Conservation (phyloP, 1,140 invertebrate genomes). For the Chelonus insularis region DNA sequence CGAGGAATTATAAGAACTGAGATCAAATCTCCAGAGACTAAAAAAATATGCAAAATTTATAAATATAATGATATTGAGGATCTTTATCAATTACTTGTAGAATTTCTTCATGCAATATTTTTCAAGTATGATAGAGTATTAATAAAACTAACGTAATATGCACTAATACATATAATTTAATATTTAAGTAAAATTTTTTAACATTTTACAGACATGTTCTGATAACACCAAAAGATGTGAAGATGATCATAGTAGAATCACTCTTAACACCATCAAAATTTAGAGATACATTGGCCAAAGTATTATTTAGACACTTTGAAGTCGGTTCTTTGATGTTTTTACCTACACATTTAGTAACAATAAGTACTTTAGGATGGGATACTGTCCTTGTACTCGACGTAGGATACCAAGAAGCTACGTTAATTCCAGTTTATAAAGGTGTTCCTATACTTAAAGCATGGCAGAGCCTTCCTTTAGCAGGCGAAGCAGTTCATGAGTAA, state of each 20-base stretch:
- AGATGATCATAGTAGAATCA: slow-evolving; percentile 89
- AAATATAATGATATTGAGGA: slow-evolving; percentile 74
- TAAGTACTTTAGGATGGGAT: slow-evolving; percentile 75
- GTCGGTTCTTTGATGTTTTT: slow-evolving; percentile 71
- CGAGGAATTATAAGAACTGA: slow-evolving; percentile 83
- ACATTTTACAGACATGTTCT: slow-evolving; percentile 74
- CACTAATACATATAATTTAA: too few species aligned
- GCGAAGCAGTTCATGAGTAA: slow-evolving; percentile 69
- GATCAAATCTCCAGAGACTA: slow-evolving; percentile 70
- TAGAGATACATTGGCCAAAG: slow-evolving; percentile 84
- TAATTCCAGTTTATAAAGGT: slow-evolving; percentile 85
- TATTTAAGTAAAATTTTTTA: background rate
- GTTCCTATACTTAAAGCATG: slow-evolving; percentile 79
- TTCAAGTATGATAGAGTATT: slow-evolving; percentile 70
- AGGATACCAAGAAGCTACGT: slow-evolving; percentile 79
- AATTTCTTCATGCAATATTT: slow-evolving; percentile 87
- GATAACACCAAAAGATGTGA: slow-evolving; percentile 90
- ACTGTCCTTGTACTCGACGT: slow-evolving; percentile 85
- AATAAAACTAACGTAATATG: background rate
- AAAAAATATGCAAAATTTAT: slow-evolving; percentile 68
- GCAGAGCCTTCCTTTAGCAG: slow-evolving; percentile 76
- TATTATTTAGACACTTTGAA: slow-evolving; percentile 91
- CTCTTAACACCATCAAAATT: slow-evolving; percentile 80
- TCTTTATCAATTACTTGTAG: slow-evolving; percentile 82
- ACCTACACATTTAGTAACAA: slow-evolving; percentile 78